A percentile compares a stretch with the other conserved stretches of the same genome.
phyloP scores from a whole-genome alignment of 2,797 vertebrate species.

The Echiichthys vipera region DNA sequence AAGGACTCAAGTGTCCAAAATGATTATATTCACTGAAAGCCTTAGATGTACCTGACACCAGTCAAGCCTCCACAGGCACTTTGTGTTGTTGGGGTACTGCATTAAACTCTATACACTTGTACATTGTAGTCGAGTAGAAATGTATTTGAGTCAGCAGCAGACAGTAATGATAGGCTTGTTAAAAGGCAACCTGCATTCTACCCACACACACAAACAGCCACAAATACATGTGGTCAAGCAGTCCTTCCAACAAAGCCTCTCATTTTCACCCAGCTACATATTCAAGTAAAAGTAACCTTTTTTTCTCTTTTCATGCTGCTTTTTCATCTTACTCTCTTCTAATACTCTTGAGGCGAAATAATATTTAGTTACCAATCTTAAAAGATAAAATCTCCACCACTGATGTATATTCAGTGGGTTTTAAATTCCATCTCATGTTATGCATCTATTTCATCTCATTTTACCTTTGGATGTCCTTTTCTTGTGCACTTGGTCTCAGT shows the following conservation, averaged over 20 bases:
- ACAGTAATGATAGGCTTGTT: constrained; percentile 69
- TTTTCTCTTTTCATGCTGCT: constrained; percentile 8
- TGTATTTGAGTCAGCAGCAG: constrained; percentile 58
- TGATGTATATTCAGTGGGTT: too few relatives aligned
- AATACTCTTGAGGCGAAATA: too few relatives aligned
- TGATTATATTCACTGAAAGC: not conserved
- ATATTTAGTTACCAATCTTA: too few relatives aligned
- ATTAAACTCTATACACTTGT: constrained; percentile 54
- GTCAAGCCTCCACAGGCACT: constrained; percentile 54
- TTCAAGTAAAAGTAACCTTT: not conserved
- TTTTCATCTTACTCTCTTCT: constrained; percentile 2
- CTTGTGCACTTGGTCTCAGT: too few relatives aligned
- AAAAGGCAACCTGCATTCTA: constrained; percentile 39
- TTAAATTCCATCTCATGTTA: too few relatives aligned
- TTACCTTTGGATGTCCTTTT: too few relatives aligned
- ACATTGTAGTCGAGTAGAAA: constrained; percentile 55
- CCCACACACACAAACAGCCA: constrained; percentile 21
- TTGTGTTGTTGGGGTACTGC: constrained; percentile 63
- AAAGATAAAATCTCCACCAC: too few relatives aligned
- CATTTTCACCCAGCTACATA: constrained; percentile 28
- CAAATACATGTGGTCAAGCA: constrained; percentile 50
- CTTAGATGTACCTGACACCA: constrained; percentile 39
- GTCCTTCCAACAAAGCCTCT: constrained; percentile 27
- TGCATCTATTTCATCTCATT: too few relatives aligned
- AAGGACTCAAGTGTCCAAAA: constrained; percentile 13